Evolutionary conservation across 2,888 invertebrate species (phyloP), one percentile per base, ranked within the genome.

Genomic region (Platynereis dumerilii): DNA sequence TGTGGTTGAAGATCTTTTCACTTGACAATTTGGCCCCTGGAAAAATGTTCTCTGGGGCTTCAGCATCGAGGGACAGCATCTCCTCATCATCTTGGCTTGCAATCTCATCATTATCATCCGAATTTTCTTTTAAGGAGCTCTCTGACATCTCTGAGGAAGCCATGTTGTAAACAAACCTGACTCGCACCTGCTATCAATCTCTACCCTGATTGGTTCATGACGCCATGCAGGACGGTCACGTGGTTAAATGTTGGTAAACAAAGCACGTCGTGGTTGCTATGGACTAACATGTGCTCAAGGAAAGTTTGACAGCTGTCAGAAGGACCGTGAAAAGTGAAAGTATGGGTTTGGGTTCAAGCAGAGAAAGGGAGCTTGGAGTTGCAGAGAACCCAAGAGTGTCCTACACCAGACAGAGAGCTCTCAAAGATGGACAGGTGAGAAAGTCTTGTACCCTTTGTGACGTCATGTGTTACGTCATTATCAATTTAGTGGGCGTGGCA

Each of bases 121-220:
- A 61, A 55, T 61, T 61, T 17, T 54, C 61, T 29, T 53, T 53
- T 24, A 55, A 42, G 20, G 54, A 53, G 22, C 61, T 53, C 17
- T 12, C 34, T 34, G 61, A 53, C 39, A 55, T 55, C 10, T 53
- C 61, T 26, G 48, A 53, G 55, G 61, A 29, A 22, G 61, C 61
- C 61, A 61, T 61, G 61, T 54, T 61, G 55, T 61, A 53, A 61
- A 61, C 61, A 61, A 61, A 61, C 22, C 2, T n/a, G 55, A 28
- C 42, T 27, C 61, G 61, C 61, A 55, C 54, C 20, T 34, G 54
- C 7, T 22, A 27, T 17, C 22, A 26, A 24, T 27, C 24, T 26
- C 12, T 5, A 24, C 24, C 7, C 26, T 55, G 55, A 55, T 55
- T 55, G 55, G 55, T 20, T 17, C 17, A 55, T 12, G 34, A 34